Conservation (phyloP, 2,113 vertebrate genomes). For the Copsychus sechellarum region DNA sequence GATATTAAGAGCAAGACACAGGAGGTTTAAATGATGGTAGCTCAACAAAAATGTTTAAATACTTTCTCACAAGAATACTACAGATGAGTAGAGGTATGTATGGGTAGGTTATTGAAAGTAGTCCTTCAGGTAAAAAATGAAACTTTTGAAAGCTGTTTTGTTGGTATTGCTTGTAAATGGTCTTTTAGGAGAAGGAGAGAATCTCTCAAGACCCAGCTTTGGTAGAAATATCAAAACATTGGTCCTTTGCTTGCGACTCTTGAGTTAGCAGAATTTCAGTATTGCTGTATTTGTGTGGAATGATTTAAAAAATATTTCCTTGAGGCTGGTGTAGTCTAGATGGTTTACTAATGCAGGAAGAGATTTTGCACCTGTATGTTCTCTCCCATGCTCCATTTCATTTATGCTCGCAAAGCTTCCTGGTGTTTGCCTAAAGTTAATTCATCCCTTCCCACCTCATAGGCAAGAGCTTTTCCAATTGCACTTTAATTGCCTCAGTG, state of each 20-base stretch:
- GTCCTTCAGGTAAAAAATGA: neutral
- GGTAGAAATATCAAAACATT: neutral
- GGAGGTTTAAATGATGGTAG: neutral
- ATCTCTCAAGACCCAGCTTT: neutral
- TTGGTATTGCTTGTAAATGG: neutral
- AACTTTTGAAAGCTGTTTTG: neutral
- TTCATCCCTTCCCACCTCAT: neutral
- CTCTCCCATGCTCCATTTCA: neutral
- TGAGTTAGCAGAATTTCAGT: neutral
- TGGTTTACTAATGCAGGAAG: neutral
- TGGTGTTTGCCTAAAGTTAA: constrained; percentile 7
- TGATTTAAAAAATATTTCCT: neutral
- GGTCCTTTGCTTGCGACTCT: neutral
- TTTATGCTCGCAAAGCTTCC: neutral
- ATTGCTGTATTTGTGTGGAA: neutral
- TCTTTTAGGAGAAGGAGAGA: neutral
- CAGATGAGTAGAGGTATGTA: neutral
- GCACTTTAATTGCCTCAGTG: neutral
- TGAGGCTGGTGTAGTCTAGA: neutral
- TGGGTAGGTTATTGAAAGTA: neutral
- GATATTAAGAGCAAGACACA: neutral
- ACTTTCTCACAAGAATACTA: neutral
- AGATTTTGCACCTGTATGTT: neutral
- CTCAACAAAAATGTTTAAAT: neutral
- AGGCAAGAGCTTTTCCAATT: constrained; percentile 12